A percentile compares a stretch with the other conserved stretches of the same genome.
Conservation (phyloP, 2,888 invertebrate species). For the Sarcophaga subvicina region DNA sequence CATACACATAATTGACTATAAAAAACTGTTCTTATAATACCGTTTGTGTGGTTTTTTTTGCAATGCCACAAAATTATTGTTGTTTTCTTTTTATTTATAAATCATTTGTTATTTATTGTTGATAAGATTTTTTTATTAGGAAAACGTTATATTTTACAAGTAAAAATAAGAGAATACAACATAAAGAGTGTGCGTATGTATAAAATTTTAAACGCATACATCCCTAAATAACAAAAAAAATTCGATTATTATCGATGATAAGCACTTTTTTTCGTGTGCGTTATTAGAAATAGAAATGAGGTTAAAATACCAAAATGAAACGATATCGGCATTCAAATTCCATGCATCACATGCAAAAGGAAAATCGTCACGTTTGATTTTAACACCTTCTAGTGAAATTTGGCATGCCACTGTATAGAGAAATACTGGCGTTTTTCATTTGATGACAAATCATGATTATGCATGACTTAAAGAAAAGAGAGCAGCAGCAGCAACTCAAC, state of each 20-base stretch:
- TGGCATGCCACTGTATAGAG: conserved; percentile 22
- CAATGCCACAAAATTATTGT: neutral
- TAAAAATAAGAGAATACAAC: neutral
- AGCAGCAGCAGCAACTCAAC: too few relatives aligned
- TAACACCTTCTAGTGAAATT: conserved; percentile 39
- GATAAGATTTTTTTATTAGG: conserved; percentile 17
- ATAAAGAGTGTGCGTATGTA: neutral
- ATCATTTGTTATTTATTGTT: conserved; percentile 16
- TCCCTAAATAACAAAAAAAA: neutral
- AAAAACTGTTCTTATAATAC: conserved; percentile 16
- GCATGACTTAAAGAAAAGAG: conserved; percentile 7
- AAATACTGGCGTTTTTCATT: neutral
- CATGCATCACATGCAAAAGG: conserved; percentile 29
- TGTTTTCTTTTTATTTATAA: neutral
- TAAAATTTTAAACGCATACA: neutral
- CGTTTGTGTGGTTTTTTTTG: neutral
- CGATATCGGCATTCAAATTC: neutral
- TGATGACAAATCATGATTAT: conserved; percentile 1
- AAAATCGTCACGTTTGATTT: conserved; percentile 43
- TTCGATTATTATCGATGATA: conserved; percentile 12
- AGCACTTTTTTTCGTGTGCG: neutral
- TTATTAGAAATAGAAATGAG: too few relatives aligned
- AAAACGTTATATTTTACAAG: too few relatives aligned
- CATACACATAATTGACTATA: neutral
- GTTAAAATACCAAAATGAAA: too few relatives aligned